Evolutionary conservation across 2,888 invertebrate genomes (phyloP), one percentile per base, ranked within the genome.

Genomic region (Tenthredo scrophulariae): DNA sequence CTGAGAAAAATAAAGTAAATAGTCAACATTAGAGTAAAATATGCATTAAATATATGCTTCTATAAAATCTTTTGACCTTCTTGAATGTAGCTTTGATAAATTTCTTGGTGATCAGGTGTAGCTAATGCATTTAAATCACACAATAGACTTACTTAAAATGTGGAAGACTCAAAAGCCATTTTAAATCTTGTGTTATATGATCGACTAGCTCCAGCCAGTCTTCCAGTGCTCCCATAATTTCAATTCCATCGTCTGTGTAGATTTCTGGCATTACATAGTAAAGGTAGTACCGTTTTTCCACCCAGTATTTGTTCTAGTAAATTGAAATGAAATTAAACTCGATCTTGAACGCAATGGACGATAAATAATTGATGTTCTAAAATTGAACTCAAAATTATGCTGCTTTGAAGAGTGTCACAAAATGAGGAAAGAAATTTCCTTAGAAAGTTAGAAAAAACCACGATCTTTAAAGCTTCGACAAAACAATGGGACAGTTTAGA

Each of bases 161-260:
- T 84, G 95, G 95, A 86, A 97, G 93, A 84, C 94, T 93, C 1
- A 97, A 93, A 33, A 98, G 92, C 95, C 96, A 96, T 86, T 95
- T 95, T 22, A 97, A 93, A 92, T 97, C 97, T 84, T 95, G 94
- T 85, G 95, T 94, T 85, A 96, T 96, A 46, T 94, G 94, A 50
- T 94, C 93, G 89, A 96, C 94, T 85, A 95, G 94, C 86, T 95
- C 95, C 58, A 95, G 93, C 97, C 97, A 98, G 37, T 94, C 94
- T 86, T 96, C 95, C 85, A 96, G 95, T 1, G 95, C 94, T 0
- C 95, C 95, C 0, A 94, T 94, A 2, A 94, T 91, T 85, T 95
- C 94, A 0, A 93, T 87, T 1, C 94, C 94, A 85, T 94, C 94
- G 2, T 94, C 94, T 2, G 91, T 86, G 75, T 90, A 83, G 86